Base-by-base conservation (phyloP, 1,140 invertebrate genomes). In the Drosophila mauritiana region DNA sequence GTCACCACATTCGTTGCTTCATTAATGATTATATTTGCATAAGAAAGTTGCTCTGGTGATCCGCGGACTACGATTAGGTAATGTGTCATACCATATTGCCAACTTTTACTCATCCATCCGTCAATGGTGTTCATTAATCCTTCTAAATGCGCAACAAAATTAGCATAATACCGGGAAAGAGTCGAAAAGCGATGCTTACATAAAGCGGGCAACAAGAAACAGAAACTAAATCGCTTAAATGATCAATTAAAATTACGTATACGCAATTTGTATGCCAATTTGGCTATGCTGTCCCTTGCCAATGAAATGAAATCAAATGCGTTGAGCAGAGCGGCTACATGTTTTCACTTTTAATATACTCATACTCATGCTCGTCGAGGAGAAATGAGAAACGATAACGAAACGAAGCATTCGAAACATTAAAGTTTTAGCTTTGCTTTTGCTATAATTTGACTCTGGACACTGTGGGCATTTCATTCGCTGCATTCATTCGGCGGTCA, bases 221-320 rank as follows among this genome's bases (percentile, higher is more conserved):
- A 59, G 73, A 77, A 77, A 77, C 63, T 69, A 76, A 77, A 61
- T 61, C 76, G 75, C 68, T 76, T 88, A 76, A 83, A 64, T 74
- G 79, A 76, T 83, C 84, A 86, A 86, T 86, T 86, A 86, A 86
- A 88, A 86, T 86, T 86, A 86, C 74, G 74, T 77, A 77, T 77
- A 77, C 74, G 74, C 73, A 77, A 77, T 77, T 77, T 77, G 74
- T 77, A 77, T 77, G 74, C 73, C 82, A 85, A 77, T 77, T 77
- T 77, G 63, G 51, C 68, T 51, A 37, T 54, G 73, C 62, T 43
- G 67, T 39, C 48, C 77, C 62, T 80, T 80, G 58, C 54, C 59
- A 57, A 67, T 65, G 78, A 63, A 86, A 20, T 85, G 75, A 79
- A 57, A 67, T 75, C 73, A 69, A 86, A 20, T 85, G 75, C 75